Base-by-base conservation (phyloP, 2,797 vertebrate species). In the Tenualosa ilisha region DNA sequence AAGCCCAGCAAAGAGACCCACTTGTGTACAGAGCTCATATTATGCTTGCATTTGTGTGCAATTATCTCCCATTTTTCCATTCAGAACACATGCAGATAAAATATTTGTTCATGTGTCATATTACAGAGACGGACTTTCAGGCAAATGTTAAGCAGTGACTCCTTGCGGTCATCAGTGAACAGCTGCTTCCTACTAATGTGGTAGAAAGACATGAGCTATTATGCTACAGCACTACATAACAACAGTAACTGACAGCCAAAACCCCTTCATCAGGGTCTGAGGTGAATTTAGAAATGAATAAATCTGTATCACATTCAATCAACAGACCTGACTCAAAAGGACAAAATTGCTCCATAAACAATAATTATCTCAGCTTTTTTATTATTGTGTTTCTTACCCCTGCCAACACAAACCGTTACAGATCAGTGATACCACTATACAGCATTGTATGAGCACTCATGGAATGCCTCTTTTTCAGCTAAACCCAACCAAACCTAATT, bases 41-140 rank as follows among this genome's bases (percentile, higher is more conserved):
- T 82, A 85, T 72, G 51, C 22, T 81, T 87, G 86, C 83, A 86
- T 89, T 84, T 89, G 83, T 86, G 85, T 84, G 46, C 65, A 85
- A 87, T 87, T 82, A 86, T 82, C 9, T 83, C 9, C 83, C 79
- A 85, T 46, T 83, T 89, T 89, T 84, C 82, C 40, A 85, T 89
- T 86, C 84, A 84, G 68, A 87, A 89, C 83, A 87, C 75, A 86
- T 81, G 49, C 87, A 46, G 84, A 86, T 86, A 84, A 86, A 88
- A 88, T 83, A 84, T 84, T 89, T 85, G 81, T 84, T 84, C 54
- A 79, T 86, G 63, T 83, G 54, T 83, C 75, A 85, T 82, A 65
- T 84, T 50, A 84, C 81, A 68, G 37, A 50, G 63, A 51, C 6
- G 40, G 61, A 75, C 50, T 81, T 46, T 11, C 65, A 65, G 65